Conservation (phyloP, 2,888 invertebrate genomes). For the Nomada lathburiana region DNA sequence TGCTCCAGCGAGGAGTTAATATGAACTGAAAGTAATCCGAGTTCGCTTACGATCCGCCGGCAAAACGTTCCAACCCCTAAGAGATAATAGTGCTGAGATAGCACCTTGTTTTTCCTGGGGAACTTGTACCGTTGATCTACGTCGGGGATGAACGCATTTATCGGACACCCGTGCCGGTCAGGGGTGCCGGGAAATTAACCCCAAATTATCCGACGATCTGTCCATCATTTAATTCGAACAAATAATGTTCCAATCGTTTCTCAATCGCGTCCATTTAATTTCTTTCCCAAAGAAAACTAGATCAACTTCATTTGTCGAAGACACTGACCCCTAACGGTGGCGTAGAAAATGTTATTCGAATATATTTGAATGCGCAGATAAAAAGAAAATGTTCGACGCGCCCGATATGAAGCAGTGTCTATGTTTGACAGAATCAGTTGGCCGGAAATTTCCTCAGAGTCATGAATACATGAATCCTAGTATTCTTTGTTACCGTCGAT, state of each 20-base stretch:
- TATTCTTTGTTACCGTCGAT: no score
- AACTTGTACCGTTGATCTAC: slow-evolving; percentile 33
- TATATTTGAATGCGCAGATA: no score
- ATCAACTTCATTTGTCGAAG: no score
- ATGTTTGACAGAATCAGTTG: no score
- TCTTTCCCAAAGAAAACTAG: background rate
- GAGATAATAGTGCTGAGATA: slow-evolving; percentile 36
- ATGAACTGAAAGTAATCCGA: slow-evolving; percentile 56
- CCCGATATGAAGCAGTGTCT: no score
- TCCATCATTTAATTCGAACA: background rate
- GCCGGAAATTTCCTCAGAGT: no score
- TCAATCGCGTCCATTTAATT: background rate
- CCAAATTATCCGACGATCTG: background rate
- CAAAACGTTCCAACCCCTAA: slow-evolving; percentile 37
- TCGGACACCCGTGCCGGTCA: background rate
- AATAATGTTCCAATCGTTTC: background rate
- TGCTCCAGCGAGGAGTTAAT: slow-evolving; percentile 34
- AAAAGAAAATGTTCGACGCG: no score
- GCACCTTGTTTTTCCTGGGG: slow-evolving; percentile 25
- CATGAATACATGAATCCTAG: no score
- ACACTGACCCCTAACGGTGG: no score
- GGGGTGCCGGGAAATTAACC: background rate
- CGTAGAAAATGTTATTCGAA: no score
- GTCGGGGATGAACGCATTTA: background rate
- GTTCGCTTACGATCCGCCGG: slow-evolving; percentile 32